Evolutionary conservation across 2,797 vertebrate genomes (phyloP).

Genomic region (Nyctibius grandis): DNA sequence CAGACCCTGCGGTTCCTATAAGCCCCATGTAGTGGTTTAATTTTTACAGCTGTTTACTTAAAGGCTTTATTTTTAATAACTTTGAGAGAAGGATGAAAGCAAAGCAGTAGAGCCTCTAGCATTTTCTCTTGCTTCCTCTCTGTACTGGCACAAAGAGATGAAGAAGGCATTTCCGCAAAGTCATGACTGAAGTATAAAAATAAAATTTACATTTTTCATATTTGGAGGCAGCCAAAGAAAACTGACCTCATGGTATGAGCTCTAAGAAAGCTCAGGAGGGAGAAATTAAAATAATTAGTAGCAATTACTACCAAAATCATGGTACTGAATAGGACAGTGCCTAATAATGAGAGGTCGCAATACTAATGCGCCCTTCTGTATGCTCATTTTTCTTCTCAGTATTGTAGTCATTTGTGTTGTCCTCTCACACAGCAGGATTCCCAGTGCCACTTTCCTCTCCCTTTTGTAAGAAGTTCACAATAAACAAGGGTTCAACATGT

Average conservation of each 20-base stretch:
- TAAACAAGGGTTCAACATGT: not conserved
- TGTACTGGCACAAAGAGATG: not conserved
- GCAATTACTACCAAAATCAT: constrained; percentile 43
- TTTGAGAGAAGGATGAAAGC: constrained; percentile 14
- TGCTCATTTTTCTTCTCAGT: constrained; percentile 27
- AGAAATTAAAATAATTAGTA: constrained; percentile 51
- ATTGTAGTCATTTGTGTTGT: constrained; percentile 7
- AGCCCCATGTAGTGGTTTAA: not conserved
- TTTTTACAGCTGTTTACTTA: constrained; percentile 34
- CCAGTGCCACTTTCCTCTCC: not conserved
- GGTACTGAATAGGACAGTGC: constrained; percentile 3
- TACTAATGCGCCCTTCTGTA: not conserved
- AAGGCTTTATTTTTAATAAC: constrained; percentile 8
- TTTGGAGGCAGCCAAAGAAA: constrained; percentile 25
- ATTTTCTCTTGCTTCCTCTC: constrained; percentile 7
- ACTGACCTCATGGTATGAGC: not conserved
- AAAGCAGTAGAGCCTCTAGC: not conserved
- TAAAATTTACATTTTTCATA: constrained; percentile 34
- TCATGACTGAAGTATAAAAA: constrained; percentile 1
- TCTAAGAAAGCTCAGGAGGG: constrained; percentile 14
- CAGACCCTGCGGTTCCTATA: not conserved
- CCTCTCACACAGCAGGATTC: not conserved
- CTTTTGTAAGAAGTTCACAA: not conserved
- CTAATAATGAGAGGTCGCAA: constrained; percentile 2
- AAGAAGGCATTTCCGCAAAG: not conserved